Percentiles rank a stretch among this genome's conserved stretches.
phyloP scores from a whole-genome alignment of 2,113 vertebrate species.

The Noturus placidus region DNA sequence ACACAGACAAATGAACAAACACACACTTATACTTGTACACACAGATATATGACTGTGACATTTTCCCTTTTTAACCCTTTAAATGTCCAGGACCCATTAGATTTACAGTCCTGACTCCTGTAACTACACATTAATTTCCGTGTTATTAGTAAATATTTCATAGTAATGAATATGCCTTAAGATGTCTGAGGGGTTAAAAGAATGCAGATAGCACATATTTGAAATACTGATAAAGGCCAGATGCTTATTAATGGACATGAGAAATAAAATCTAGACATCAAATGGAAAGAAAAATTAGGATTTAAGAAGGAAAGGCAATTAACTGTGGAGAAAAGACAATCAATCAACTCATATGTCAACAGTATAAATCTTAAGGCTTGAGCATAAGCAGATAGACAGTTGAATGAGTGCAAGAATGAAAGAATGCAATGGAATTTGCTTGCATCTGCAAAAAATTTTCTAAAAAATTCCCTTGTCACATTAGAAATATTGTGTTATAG shows the following conservation, averaged over 20 bases:
- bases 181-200: not conserved
- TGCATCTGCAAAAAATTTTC: not conserved
- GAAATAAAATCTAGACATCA: not conserved
- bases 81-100: not conserved
- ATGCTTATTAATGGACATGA: not conserved
- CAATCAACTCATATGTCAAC: not conserved
- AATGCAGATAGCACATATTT: not conserved
- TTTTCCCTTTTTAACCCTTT: not conserved
- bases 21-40: not conserved
- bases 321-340: not conserved
- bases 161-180: not conserved
- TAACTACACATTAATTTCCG: not conserved
- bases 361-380: not conserved
- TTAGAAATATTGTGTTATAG: not conserved
- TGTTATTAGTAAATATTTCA: not conserved
- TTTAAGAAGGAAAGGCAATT: not conserved
- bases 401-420: not conserved
- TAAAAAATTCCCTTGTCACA: not conserved
- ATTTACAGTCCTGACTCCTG: not conserved
- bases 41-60: not conserved
- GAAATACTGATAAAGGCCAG: not conserved
- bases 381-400: not conserved
- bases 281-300: not conserved
- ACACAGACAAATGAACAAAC: not conserved
- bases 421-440: not conserved